A percentile compares a stretch with the other conserved stretches of the same genome.
phyloP scores from a whole-genome alignment of 2,113 vertebrate species.

The Porphyrio hochstetteri region DNA sequence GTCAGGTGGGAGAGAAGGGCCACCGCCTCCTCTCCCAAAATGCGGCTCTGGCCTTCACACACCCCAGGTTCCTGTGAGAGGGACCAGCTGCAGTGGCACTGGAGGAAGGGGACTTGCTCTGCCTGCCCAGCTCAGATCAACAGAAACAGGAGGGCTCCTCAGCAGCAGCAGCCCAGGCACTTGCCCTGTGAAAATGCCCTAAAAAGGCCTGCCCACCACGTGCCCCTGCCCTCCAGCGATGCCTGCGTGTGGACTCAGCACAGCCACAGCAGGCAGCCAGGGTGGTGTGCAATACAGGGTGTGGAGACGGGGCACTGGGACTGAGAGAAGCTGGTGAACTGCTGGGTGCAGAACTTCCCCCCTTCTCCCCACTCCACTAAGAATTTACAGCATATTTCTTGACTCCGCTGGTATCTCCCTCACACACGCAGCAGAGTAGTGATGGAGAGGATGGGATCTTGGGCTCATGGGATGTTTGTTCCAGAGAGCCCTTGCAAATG shows the following conservation, averaged over 20 bases:
- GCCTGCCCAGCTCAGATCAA: not conserved
- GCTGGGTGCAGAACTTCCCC: not conserved
- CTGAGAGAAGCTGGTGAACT: not conserved
- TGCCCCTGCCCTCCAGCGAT: not conserved
- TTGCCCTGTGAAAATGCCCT: not conserved
- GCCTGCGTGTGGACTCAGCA: not conserved
- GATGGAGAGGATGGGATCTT: not conserved
- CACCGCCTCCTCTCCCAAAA: not conserved
- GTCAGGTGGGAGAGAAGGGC: not conserved
- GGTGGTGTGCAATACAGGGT: rapidly evolving
- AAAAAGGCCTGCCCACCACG: not conserved
- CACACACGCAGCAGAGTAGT: not conserved
- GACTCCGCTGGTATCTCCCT: not conserved
- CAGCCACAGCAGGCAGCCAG: rapidly evolving
- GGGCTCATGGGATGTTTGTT: not conserved
- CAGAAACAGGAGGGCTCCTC: not conserved
- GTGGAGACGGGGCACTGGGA: not conserved
- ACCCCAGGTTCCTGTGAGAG: not conserved
- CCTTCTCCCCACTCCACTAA: not conserved
- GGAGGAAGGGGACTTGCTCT: not conserved
- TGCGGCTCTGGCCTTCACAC: rapidly evolving
- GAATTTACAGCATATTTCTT: not conserved
- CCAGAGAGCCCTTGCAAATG: not conserved
- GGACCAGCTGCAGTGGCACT: not conserved
- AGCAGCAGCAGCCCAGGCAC: not conserved